These are phyloP conservation scores for Drosophila leonis DNA, from an alignment of 2,888 invertebrate species.

Conservation along the genomic window DNA sequence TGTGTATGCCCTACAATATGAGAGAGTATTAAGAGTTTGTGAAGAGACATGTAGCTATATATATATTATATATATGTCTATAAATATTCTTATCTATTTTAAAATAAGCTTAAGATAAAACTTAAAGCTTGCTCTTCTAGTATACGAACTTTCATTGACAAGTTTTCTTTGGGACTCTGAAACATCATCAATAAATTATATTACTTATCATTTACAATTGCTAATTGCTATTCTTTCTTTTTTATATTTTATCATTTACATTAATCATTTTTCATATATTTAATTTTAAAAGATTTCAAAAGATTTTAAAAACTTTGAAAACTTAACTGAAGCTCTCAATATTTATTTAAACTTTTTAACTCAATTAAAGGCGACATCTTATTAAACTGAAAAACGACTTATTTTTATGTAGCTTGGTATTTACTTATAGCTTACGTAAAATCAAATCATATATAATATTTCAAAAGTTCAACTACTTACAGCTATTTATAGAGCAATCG, in stretches of 20 bases:
- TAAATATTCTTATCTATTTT: neutral
- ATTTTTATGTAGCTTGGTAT: no score
- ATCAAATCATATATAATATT: no score
- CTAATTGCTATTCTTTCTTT: neutral
- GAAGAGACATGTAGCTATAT: neutral
- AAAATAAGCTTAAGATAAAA: neutral
- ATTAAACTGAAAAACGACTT: no score
- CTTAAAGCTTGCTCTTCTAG: neutral
- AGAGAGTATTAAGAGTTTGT: neutral
- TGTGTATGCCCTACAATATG: constrained; percentile 41
- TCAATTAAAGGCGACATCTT: no score
- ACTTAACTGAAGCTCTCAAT: no score
- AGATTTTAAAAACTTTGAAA: no score
- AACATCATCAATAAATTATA: neutral
- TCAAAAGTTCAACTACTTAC: no score
- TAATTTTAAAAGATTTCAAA: no score
- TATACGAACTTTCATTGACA: neutral
- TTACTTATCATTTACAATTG: neutral
- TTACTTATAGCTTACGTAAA: no score
- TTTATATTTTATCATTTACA: neutral
- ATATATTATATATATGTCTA: neutral
- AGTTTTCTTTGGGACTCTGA: neutral
- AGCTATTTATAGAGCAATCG: constrained; percentile 16
- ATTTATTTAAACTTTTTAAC: no score
- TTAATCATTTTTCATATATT: no score